A percentile compares a stretch with the other conserved stretches of the same genome.
These are phyloP conservation scores for Autographa gamma DNA, from an alignment of 2,888 invertebrate genomes.

Conservation along the genomic window DNA sequence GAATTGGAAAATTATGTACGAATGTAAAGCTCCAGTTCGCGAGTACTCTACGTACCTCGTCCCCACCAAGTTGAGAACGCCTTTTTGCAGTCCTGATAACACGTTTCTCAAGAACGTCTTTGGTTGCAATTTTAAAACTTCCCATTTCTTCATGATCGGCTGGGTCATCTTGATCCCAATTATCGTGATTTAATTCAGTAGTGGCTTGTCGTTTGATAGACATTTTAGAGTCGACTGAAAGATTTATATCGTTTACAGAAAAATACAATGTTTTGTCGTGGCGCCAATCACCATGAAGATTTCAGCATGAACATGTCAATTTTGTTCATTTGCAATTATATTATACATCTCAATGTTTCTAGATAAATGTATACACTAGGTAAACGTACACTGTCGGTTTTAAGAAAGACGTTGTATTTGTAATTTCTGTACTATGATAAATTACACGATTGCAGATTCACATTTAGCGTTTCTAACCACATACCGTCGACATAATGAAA, in stretches of 20 bases:
- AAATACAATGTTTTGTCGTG: conserved; percentile 31
- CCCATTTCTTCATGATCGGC: conserved; percentile 92
- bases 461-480: conserved; percentile 7
- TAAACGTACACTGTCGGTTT: conserved; percentile 9
- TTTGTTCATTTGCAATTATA: conserved; percentile 15
- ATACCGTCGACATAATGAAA: neutral
- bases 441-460: neutral
- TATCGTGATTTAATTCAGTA: conserved; percentile 93
- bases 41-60: conserved; percentile 49
- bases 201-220: conserved; percentile 93
- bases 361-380: conserved; percentile 14
- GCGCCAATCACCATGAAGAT: conserved; percentile 43
- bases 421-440: neutral
- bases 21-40: neutral
- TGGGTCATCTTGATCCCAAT: conserved; percentile 95
- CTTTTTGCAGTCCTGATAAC: conserved; percentile 94
- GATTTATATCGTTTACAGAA: neutral
- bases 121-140: conserved; percentile 90
- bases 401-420: neutral
- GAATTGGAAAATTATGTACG: neutral
- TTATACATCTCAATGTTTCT: conserved; percentile 18
- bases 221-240: conserved; percentile 80
- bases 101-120: conserved; percentile 92
- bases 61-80: conserved; percentile 75
- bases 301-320: conserved; percentile 46